Base-by-base conservation (phyloP, 2,888 invertebrate species). In the Lasioglossum pauxillum region DNA sequence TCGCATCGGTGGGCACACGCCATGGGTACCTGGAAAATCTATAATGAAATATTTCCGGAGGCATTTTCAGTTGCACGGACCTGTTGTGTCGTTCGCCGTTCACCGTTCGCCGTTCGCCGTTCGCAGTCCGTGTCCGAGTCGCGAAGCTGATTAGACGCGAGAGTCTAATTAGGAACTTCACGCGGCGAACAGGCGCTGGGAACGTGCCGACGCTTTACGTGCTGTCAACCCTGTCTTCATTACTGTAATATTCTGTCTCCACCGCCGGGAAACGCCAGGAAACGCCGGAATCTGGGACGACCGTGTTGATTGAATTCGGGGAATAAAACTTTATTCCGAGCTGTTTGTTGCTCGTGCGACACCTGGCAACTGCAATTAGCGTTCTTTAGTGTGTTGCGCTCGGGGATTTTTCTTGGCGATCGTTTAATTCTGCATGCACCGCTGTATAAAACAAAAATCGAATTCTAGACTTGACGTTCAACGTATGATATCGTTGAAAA, bases 1-100 rank as follows among this genome's bases (percentile, higher is more conserved):
- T n/a, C 57, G 46, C 46, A 46, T 46, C 46, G n/a, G n/a, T 1
- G n/a, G n/a, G n/a, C n/a, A 57, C 57, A n/a, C n/a, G n/a, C n/a
- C 57, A 57, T n/a, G 57, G n/a, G 12, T 12, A 69, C 1, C 83
- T 53, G 53, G 80, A 75, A 86, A 90, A 86, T 80, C 84, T 71
- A 78, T 88, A 86, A 86, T 82, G 86, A 90, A 89, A 90, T 90
- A 90, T 90, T 83, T 72, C 75, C 73, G 19, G 35, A 5, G 60
- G 83, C 80, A 7, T 84, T 90, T 89, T 77, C 44, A 19, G 41
- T 44, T 16, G 31, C 1, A n/a, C 57, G 60, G 67, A 38, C 16
- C 71, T 35, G 49, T 79, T 84, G 80, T 82, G 71, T 71, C 81
- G 80, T 82, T 71, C 84, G 79, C 31, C 31, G 44, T 82, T 71